Conservation (phyloP, 2,113 vertebrate genomes). For the Microcebus ravelobensis region DNA sequence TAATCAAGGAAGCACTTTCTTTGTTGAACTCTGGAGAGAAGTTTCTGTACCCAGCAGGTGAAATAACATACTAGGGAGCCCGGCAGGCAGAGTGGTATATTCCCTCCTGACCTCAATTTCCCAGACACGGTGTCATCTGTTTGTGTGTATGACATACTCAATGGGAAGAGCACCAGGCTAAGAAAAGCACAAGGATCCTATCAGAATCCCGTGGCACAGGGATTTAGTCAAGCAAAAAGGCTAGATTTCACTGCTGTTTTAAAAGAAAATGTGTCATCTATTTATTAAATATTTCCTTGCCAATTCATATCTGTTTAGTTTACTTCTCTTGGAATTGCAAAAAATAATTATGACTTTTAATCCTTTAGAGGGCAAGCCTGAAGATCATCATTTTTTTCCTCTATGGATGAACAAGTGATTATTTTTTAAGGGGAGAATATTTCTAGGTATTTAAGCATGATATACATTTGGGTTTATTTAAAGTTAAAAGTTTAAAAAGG, state of each 20-base stretch:
- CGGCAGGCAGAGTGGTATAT: constrained; percentile 40
- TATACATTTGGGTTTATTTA: constrained; percentile 15
- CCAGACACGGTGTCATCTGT: constrained; percentile 58
- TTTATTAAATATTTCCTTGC: background rate
- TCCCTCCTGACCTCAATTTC: constrained; percentile 75
- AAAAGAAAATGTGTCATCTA: background rate
- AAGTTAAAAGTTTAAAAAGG: constrained; percentile 40
- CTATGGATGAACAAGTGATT: background rate
- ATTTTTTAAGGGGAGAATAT: background rate
- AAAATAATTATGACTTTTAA: background rate
- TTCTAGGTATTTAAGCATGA: background rate
- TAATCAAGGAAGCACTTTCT: constrained; percentile 67
- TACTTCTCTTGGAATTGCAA: background rate
- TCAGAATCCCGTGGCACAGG: background rate
- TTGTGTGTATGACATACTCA: constrained; percentile 30
- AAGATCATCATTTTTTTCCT: background rate
- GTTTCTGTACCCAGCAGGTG: constrained; percentile 68
- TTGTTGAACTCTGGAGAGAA: constrained; percentile 59
- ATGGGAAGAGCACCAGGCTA: constrained; percentile 28
- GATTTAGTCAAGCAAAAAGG: background rate
- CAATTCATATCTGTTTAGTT: background rate
- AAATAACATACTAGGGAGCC: constrained; percentile 64
- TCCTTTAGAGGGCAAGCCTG: background rate
- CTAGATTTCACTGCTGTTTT: background rate
- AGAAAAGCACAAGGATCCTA: constrained; percentile 48